Conservation (phyloP, 92 coral and sea anemone genomes). For the Phenganax subtilis region DNA sequence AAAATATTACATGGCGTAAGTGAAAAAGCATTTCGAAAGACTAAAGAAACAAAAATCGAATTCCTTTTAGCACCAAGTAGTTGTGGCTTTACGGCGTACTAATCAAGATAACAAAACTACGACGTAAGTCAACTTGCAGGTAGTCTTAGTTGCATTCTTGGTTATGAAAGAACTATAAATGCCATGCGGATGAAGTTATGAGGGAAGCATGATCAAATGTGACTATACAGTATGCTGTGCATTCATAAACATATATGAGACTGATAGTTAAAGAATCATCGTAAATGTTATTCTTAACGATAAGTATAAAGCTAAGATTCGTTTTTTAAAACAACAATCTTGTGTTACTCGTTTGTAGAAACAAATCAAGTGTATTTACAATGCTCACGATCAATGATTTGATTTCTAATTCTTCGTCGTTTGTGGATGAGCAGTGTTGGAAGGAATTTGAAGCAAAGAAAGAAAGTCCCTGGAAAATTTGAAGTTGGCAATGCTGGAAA, state of each 20-base stretch:
- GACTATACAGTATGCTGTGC: too few relatives aligned
- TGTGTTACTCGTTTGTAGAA: conserved; percentile 24
- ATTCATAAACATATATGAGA: too few relatives aligned
- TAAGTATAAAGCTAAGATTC: not conserved
- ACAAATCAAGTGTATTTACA: conserved; percentile 16
- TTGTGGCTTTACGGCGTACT: conserved; percentile 53
- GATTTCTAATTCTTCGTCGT: conserved; percentile 46
- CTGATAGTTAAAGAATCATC: too few relatives aligned
- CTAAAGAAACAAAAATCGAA: not conserved
- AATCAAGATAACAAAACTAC: conserved; percentile 7
- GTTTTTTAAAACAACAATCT: too few relatives aligned
- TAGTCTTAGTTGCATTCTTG: too few relatives aligned
- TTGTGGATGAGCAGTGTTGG: conserved; percentile 51
- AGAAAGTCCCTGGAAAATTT: conserved; percentile 43
- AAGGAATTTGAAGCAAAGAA: conserved; percentile 47
- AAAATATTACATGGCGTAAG: not conserved
- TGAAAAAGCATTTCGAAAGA: not conserved
- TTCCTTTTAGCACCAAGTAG: conserved; percentile 70
- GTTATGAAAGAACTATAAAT: too few relatives aligned
- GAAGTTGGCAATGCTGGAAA: not conserved
- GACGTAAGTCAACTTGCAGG: conserved; percentile 16
- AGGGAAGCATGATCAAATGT: too few relatives aligned
- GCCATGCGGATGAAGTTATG: too few relatives aligned
- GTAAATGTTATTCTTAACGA: not conserved
- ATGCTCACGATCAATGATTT: conserved; percentile 53